Evolutionary conservation across 1,140 invertebrate species (phyloP), one percentile per base, ranked within the genome.

Genomic region (Bombus superbus): DNA sequence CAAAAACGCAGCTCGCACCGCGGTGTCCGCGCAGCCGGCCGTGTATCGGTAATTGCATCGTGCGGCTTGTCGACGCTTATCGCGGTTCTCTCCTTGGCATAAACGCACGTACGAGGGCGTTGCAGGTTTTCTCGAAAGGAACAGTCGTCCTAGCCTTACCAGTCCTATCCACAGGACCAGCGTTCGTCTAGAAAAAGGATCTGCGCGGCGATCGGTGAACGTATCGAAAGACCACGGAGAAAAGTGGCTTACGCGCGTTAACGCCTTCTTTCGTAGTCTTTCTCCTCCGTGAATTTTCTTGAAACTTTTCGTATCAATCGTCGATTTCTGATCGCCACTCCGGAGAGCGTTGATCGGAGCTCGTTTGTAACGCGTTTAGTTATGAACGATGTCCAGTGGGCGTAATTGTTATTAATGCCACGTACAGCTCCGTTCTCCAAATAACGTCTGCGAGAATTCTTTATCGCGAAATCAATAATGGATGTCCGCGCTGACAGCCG

Each of bases 1-100:
- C 69, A 91, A 90, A 90, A 91, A 87, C 80, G 82, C 59, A 22
- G 18, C 47, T 53, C 47, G 47, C 47, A 53, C 38, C 53, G 47
- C 69, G 32, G 44, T 72, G 87, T 89, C 81, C 69, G 82, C 40
- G 64, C 80, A 32, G 44, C 47, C 66, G 76, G 59, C 72, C 66
- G 86, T 76, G 76, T 91, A 91, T 91, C 90, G 87, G 78, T 91
- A 91, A 91, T 91, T 91, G 87, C 90, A 90, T 91, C 87, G 89
- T 71, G 75, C 75, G 72, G 84, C 86, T 87, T 91, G 89, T 89
- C 89, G 87, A 91, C 90, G 87, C 90, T 91, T 91, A 91, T 91
- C 90, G 85, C 40, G 66, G 83, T 83, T 90, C 89, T 91, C 87
- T 91, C 85, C 89, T 91, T 91, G 87, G 85, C 82, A 85, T 90